Percentiles rank a stretch among this genome's conserved stretches.
phyloP scores from a whole-genome alignment of 2,888 invertebrate species.

The Melieria crassipennis region DNA sequence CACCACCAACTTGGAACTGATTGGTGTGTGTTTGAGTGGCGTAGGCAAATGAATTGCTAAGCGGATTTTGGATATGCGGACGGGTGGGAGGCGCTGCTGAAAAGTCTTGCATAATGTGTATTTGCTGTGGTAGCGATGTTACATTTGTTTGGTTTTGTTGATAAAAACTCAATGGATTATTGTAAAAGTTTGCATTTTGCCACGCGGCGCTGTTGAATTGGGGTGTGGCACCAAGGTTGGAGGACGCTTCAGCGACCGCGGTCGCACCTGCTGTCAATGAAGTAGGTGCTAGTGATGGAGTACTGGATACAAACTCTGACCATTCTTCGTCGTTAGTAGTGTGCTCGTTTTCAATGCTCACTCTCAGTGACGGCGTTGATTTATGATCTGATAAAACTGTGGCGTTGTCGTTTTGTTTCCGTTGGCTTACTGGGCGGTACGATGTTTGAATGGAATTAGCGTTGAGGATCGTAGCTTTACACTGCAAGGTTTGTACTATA shows the following conservation, averaged over 20 bases:
- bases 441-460: too few relatives aligned
- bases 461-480: too few relatives aligned
- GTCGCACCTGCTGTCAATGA: slow-evolving; percentile 30
- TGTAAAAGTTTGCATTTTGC: slow-evolving; percentile 63
- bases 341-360: too few relatives aligned
- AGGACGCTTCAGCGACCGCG: slow-evolving; percentile 23
- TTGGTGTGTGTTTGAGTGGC: slow-evolving; percentile 22
- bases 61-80: slow-evolving; percentile 23
- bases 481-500: too few relatives aligned
- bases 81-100: slow-evolving; percentile 53
- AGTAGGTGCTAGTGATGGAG: slow-evolving; percentile 54
- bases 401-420: too few relatives aligned
- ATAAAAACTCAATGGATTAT: slow-evolving; percentile 61
- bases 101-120: slow-evolving; percentile 63
- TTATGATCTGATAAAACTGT: too few relatives aligned
- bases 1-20: slow-evolving; percentile 57
- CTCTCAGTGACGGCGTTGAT: too few relatives aligned
- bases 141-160: slow-evolving; percentile 55
- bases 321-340: slow-evolving; percentile 67
- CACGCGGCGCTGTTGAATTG: slow-evolving; percentile 64
- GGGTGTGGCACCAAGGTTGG: slow-evolving; percentile 46
- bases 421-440: too few relatives aligned
- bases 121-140: slow-evolving; percentile 54
- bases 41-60: slow-evolving; percentile 39
- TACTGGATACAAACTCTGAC: slow-evolving; percentile 70